These are phyloP conservation scores for Sarcophaga bullata DNA, from an alignment of 1,140 invertebrate species.

Conservation along the genomic window DNA sequence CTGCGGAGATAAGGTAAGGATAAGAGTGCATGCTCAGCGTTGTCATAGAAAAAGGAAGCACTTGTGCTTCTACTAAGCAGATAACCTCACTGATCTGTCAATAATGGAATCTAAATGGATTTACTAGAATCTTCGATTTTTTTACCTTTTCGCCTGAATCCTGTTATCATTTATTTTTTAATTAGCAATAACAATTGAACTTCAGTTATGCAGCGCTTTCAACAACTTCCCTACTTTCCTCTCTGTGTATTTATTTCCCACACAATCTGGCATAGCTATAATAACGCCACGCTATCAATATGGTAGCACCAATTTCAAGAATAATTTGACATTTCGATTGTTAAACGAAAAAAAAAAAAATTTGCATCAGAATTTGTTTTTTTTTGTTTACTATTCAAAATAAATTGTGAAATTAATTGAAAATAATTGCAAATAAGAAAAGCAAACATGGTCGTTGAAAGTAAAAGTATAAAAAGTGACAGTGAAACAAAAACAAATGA, in stretches of 20 bases:
- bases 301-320: background rate
- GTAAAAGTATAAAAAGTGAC: background rate
- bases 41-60: too few species aligned
- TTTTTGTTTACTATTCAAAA: background rate
- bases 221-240: background rate
- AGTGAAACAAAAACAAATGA: constrained; percentile 12
- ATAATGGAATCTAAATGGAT: too few species aligned
- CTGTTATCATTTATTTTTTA: too few species aligned
- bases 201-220: too few species aligned
- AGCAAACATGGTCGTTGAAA: background rate
- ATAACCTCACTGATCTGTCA: too few species aligned
- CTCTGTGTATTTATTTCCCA: background rate
- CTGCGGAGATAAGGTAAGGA: too few species aligned
- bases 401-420: background rate
- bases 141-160: too few species aligned
- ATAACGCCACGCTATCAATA: background rate
- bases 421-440: background rate
- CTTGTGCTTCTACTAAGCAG: too few species aligned
- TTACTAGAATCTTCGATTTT: too few species aligned
- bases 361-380: background rate
- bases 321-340: background rate
- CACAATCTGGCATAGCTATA: background rate
- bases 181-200: too few species aligned
- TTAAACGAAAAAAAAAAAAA: background rate
- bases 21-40: too few species aligned